Conservation (phyloP, 2,113 vertebrate genomes). For the Eudorcas thomsonii region DNA sequence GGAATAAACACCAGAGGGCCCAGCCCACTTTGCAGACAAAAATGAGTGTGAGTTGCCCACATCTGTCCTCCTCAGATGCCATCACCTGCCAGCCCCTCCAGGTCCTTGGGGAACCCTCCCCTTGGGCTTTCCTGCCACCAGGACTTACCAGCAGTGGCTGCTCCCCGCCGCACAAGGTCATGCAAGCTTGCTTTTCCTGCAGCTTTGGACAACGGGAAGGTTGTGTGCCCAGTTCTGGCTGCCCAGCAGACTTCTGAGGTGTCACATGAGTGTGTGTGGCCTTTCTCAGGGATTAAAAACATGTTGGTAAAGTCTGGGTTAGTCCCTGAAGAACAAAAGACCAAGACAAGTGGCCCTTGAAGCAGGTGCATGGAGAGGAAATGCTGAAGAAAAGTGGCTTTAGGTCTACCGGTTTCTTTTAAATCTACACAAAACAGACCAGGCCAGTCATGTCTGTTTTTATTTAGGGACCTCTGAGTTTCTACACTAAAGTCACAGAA, state of each 20-base stretch:
- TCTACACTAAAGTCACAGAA: background rate
- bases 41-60: background rate
- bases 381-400: background rate
- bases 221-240: background rate
- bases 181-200: background rate
- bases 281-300: background rate
- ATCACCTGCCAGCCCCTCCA: background rate
- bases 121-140: background rate
- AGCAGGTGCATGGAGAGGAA: background rate
- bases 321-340: background rate
- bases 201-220: background rate
- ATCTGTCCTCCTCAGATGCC: background rate
- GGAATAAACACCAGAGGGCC: background rate
- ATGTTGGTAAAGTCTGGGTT: background rate
- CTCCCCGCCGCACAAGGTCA: background rate
- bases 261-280: background rate
- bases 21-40: background rate
- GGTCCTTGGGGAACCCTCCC: background rate
- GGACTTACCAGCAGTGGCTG: background rate
- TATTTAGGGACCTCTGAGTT: background rate
- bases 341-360: background rate
- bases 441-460: background rate
- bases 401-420: background rate
- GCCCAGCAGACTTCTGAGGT: background rate
- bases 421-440: background rate